Evolutionary conservation across 2,888 invertebrate species (phyloP).

Genomic region (Asteroscopus sphinx): DNA sequence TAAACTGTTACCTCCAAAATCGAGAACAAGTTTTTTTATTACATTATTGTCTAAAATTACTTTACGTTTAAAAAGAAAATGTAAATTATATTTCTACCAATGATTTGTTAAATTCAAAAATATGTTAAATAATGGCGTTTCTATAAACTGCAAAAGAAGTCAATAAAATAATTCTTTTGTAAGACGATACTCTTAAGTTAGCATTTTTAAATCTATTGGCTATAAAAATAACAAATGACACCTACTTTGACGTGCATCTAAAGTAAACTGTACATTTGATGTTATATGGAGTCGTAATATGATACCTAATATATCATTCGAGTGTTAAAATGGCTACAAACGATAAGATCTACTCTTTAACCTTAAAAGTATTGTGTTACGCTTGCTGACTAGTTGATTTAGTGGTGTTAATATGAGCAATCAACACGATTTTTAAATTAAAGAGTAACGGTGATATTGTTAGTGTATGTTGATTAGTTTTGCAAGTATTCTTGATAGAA

Average conservation of each 20-base stretch:
- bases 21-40: too few species aligned
- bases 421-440: slow-evolving; percentile 22
- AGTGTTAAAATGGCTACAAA: slow-evolving; percentile 34
- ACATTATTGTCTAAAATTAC: too few species aligned
- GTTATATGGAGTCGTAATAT: slow-evolving; percentile 25
- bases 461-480: neutral
- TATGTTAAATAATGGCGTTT: slow-evolving; percentile 11
- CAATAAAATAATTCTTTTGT: slow-evolving; percentile 18
- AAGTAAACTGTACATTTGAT: slow-evolving; percentile 36
- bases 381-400: slow-evolving; percentile 40
- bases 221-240: slow-evolving; percentile 33
- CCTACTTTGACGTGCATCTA: slow-evolving; percentile 15
- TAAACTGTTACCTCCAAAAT: too few species aligned
- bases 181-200: slow-evolving; percentile 2
- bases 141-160: slow-evolving; percentile 19
- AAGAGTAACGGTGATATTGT: slow-evolving; percentile 11
- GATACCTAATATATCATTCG: slow-evolving; percentile 44
- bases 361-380: slow-evolving; percentile 48
- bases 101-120: neutral
- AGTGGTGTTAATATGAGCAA: slow-evolving; percentile 19
- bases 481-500: neutral
- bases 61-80: too few species aligned
- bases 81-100: neutral
- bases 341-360: slow-evolving; percentile 50
- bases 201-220: slow-evolving; percentile 19